Percentiles rank a stretch among this genome's conserved stretches.
phyloP scores from a whole-genome alignment of 2,888 invertebrate genomes.

The Buathra laborator region DNA sequence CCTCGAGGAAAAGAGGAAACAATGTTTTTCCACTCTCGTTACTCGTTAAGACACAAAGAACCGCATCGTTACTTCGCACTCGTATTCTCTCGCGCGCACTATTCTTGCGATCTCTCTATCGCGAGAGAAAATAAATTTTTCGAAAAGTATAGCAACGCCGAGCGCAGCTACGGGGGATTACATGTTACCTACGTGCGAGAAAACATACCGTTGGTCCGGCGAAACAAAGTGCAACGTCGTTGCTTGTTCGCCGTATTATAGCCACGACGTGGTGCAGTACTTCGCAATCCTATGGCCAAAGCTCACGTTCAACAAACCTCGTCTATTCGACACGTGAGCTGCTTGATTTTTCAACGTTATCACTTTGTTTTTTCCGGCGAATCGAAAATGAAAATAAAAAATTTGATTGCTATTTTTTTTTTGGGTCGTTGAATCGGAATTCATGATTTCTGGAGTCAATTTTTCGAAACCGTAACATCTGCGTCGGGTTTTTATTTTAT shows the following conservation, averaged over 20 bases:
- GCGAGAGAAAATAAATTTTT: too few relatives aligned
- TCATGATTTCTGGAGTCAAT: background rate
- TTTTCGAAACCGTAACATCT: background rate
- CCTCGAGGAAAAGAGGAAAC: background rate
- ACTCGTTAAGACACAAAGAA: background rate
- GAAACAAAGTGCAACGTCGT: constrained; percentile 32
- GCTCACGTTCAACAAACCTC: constrained; percentile 42
- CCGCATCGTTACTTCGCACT: too few relatives aligned
- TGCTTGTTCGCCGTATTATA: constrained; percentile 35
- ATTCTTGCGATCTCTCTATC: too few relatives aligned
- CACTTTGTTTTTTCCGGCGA: background rate
- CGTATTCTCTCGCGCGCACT: too few relatives aligned
- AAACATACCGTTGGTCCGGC: too few relatives aligned
- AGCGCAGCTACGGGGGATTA: too few relatives aligned
- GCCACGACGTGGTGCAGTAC: constrained; percentile 31
- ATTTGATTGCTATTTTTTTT: constrained; percentile 11
- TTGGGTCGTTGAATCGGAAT: constrained; percentile 34
- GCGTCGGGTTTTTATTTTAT: too few relatives aligned
- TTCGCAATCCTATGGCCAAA: constrained; percentile 22
- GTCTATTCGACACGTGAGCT: constrained; percentile 32
- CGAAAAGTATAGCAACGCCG: too few relatives aligned
- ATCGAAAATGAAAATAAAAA: constrained; percentile 45
- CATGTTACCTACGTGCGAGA: too few relatives aligned
- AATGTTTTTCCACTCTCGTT: constrained; percentile 5
- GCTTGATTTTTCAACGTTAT: constrained; percentile 40